Conservation (phyloP, 2,113 vertebrate genomes). For the Salvelinus sp. region DNA sequence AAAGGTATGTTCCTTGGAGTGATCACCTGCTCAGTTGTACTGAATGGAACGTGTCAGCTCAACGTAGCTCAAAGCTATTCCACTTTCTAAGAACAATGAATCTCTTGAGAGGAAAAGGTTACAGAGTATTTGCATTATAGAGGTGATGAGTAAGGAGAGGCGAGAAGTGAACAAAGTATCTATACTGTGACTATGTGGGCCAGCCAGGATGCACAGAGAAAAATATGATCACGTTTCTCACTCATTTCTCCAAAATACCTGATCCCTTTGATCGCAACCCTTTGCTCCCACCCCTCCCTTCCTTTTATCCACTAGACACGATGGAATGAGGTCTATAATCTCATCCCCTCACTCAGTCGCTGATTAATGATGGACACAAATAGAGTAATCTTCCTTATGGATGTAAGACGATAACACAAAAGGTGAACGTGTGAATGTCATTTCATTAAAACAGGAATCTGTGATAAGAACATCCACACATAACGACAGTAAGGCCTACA, state of each 20-base stretch:
- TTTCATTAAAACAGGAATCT: slow-evolving; percentile 59
- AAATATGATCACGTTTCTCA: neutral
- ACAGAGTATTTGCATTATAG: neutral
- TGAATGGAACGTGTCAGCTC: neutral
- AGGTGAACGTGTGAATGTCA: slow-evolving; percentile 28
- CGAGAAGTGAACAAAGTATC: neutral
- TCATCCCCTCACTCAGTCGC: slow-evolving; percentile 12
- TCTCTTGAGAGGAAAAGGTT: slow-evolving; percentile 1
- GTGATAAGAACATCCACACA: neutral
- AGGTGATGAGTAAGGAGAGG: neutral
- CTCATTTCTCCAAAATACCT: neutral
- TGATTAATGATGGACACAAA: neutral
- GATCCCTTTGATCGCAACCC: neutral
- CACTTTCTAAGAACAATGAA: slow-evolving; percentile 20
- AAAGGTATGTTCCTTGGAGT: neutral
- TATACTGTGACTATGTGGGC: neutral
- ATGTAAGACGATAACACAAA: neutral
- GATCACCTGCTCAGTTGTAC: neutral
- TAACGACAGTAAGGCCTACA: slow-evolving; percentile 44
- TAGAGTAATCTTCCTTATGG: slow-evolving; percentile 1
- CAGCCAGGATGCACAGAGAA: neutral
- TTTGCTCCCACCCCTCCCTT: neutral
- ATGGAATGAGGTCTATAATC: slow-evolving; percentile 66
- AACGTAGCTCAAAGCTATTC: neutral
- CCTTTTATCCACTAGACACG: slow-evolving; percentile 15